These are phyloP conservation scores for Diabrotica undecimpunctata DNA, from an alignment of 1,140 invertebrate species.

Conservation along the genomic window DNA sequence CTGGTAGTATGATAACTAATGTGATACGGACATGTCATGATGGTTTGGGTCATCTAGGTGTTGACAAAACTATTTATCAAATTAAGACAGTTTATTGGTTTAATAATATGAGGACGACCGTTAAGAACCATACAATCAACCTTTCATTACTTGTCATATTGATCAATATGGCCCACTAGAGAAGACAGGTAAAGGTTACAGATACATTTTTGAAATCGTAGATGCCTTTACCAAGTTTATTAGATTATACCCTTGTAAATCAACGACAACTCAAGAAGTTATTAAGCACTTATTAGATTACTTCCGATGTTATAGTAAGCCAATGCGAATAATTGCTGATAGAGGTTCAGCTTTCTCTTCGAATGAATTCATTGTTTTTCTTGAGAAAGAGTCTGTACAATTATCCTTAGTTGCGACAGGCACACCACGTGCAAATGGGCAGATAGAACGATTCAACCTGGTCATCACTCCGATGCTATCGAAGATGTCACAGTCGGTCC, in stretches of 20 bases:
- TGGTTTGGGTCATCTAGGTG: background rate
- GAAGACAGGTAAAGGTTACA: slow-evolving; percentile 11
- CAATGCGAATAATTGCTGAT: slow-evolving; percentile 27
- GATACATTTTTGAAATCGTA: slow-evolving; percentile 34
- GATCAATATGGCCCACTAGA: slow-evolving; percentile 38
- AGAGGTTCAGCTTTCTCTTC: slow-evolving; percentile 28
- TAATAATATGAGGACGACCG: slow-evolving; percentile 35
- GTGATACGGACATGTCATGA: background rate
- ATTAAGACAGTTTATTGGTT: slow-evolving; percentile 34
- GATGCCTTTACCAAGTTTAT: slow-evolving; percentile 37
- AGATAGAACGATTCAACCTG: slow-evolving; percentile 35
- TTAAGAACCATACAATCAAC: slow-evolving; percentile 28
- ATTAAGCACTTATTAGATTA: slow-evolving; percentile 25
- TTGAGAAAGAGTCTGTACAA: slow-evolving; percentile 23
- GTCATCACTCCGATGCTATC: slow-evolving; percentile 28
- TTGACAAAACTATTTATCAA: slow-evolving; percentile 4
- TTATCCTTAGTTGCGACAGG: slow-evolving; percentile 24
- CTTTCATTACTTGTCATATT: slow-evolving; percentile 38
- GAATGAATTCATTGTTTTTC: slow-evolving; percentile 23
- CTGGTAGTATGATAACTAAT: background rate
- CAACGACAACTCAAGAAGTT: slow-evolving; percentile 21
- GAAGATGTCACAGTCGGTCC: slow-evolving; percentile 17
- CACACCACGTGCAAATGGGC: slow-evolving; percentile 29
- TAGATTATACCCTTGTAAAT: slow-evolving; percentile 24
- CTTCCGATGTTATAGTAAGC: slow-evolving; percentile 24